These are phyloP conservation scores for Myotis yumanensis DNA, from an alignment of 2,113 vertebrate species.

Conservation along the genomic window DNA sequence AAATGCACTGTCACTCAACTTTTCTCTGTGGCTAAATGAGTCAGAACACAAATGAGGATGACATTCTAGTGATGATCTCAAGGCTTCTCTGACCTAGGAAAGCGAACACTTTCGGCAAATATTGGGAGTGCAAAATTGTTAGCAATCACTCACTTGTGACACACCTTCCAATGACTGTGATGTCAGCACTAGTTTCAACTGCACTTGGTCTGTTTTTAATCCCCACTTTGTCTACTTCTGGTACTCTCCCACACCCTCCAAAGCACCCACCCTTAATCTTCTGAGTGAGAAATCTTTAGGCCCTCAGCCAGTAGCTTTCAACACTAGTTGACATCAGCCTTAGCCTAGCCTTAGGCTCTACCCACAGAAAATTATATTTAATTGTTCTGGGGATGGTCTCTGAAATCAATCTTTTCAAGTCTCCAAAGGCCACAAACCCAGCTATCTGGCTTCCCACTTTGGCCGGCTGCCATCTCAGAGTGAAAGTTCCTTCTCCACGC, in stretches of 20 bases:
- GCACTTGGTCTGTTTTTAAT: neutral
- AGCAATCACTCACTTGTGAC: neutral
- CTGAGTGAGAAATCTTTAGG: constrained; percentile 34
- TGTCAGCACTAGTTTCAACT: neutral
- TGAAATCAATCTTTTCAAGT: neutral
- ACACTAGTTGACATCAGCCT: neutral
- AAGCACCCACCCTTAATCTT: neutral
- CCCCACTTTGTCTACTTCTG: neutral
- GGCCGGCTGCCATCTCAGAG: neutral
- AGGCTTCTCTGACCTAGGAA: neutral
- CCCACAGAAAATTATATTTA: constrained; percentile 35
- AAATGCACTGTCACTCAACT: neutral
- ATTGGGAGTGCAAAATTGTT: neutral
- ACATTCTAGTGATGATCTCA: neutral
- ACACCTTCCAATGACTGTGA: neutral
- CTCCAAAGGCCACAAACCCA: neutral
- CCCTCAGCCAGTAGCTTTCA: neutral
- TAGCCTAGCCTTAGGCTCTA: neutral
- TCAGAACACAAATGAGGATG: neutral
- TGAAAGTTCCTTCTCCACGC: neutral
- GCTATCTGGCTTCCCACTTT: neutral
- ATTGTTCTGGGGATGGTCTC: neutral
- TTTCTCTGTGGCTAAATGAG: neutral
- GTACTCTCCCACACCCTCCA: neutral
- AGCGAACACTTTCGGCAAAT: neutral